phyloP scores from a whole-genome alignment of 2,113 vertebrate species.

The Lanius collurio region DNA sequence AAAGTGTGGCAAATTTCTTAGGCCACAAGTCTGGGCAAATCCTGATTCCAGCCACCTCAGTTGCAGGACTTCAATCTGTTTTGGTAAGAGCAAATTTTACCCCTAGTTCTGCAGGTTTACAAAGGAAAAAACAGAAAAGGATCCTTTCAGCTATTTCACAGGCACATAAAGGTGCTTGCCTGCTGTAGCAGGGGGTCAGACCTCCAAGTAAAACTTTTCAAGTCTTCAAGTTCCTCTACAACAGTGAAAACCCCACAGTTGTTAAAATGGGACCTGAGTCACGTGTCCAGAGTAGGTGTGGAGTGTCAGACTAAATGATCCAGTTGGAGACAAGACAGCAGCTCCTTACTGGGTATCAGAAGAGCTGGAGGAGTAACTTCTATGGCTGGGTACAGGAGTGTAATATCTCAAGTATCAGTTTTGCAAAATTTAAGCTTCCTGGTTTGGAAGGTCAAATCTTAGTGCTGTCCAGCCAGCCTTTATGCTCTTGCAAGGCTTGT shows the following conservation, averaged over 20 bases:
- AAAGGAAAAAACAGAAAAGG: background rate
- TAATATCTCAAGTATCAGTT: background rate
- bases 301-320: background rate
- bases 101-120: background rate
- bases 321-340: background rate
- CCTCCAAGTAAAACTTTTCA: background rate
- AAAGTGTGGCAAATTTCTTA: background rate
- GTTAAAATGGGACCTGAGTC: background rate
- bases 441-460: background rate
- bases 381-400: rapidly evolving
- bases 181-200: background rate
- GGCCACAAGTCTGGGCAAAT: background rate
- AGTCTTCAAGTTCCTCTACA: background rate
- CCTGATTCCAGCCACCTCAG: background rate
- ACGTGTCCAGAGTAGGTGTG: background rate
- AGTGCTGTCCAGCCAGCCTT: background rate
- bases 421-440: background rate
- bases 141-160: background rate
- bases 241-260: background rate
- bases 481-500: rapidly evolving
- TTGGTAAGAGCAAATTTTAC: background rate
- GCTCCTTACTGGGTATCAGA: background rate
- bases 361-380: background rate
- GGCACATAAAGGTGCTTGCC: background rate
- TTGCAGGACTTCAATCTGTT: background rate